A percentile compares a stretch with the other conserved stretches of the same genome.
These are phyloP conservation scores for Oxyteleia sp. DNA, from an alignment of 2,888 invertebrate species.

Conservation along the genomic window DNA sequence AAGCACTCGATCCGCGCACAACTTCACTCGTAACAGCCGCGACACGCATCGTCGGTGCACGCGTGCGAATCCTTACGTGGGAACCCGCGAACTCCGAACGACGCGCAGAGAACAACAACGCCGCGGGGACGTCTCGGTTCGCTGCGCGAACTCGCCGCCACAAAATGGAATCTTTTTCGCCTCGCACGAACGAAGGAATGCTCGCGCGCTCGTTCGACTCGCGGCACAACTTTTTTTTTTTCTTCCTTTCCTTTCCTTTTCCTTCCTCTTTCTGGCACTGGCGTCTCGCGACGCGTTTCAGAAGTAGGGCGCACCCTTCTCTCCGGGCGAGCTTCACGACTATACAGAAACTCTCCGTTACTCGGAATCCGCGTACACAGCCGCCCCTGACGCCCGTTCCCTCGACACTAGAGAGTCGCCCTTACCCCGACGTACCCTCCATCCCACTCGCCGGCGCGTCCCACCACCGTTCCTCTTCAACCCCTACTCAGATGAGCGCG, in stretches of 20 bases:
- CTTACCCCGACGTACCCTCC: conserved; percentile 58
- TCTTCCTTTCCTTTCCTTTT: too few species aligned
- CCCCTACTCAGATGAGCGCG: conserved; percentile 75
- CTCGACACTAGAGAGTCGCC: conserved; percentile 67
- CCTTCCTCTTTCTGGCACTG: conserved; percentile 21
- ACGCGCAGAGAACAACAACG: conserved; percentile 11
- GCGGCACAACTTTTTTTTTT: not conserved
- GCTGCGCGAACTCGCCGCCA: conserved; percentile 32
- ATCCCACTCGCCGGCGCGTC: conserved; percentile 59
- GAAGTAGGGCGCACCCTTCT: conserved; percentile 83
- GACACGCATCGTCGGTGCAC: conserved; percentile 34
- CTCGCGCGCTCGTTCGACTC: conserved; percentile 23
- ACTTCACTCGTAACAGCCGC: conserved; percentile 37
- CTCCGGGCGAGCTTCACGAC: conserved; percentile 76
- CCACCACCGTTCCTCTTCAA: conserved; percentile 70
- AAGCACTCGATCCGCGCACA: conserved; percentile 58
- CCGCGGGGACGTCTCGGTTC: conserved; percentile 20
- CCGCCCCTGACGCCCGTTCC: conserved; percentile 74
- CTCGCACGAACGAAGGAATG: conserved; percentile 53
- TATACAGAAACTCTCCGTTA: conserved; percentile 75
- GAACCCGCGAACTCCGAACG: conserved; percentile 18
- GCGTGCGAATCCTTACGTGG: conserved; percentile 42
- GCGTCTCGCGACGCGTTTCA: conserved; percentile 8
- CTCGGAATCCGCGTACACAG: conserved; percentile 78
- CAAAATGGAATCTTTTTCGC: conserved; percentile 57